These are phyloP conservation scores for Struthidea cinerea DNA, from an alignment of 2,113 vertebrate species.

Conservation along the genomic window DNA sequence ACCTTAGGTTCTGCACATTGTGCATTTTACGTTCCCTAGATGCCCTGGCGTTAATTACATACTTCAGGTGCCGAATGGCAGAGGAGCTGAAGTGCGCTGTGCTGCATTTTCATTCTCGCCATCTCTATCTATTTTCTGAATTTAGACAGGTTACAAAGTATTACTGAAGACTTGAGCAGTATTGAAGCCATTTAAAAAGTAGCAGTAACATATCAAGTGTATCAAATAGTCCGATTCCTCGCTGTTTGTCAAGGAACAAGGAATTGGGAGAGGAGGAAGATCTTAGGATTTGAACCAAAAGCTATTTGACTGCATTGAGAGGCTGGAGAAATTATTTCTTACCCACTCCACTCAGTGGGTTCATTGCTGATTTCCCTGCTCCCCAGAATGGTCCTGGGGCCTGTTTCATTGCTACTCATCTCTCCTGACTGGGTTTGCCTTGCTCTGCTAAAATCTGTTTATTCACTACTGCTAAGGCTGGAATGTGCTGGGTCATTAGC, in stretches of 20 bases:
- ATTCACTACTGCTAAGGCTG: slow-evolving; percentile 26
- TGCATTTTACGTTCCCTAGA: background rate
- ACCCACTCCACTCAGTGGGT: background rate
- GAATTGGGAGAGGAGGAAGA: background rate
- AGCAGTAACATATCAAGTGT: background rate
- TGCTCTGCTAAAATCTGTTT: slow-evolving; percentile 64
- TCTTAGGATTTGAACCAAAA: background rate
- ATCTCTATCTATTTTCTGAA: background rate
- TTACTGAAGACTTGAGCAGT: background rate
- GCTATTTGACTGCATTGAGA: background rate
- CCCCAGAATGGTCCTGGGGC: background rate
- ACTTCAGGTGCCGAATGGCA: background rate
- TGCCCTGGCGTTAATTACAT: slow-evolving; percentile 24
- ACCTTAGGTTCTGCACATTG: background rate
- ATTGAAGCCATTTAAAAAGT: background rate
- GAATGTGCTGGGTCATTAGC: slow-evolving; percentile 58
- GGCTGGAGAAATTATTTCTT: background rate
- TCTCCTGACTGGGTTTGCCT: slow-evolving; percentile 27
- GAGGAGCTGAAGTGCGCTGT: background rate
- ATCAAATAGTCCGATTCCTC: background rate
- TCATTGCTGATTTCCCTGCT: background rate
- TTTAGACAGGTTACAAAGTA: background rate
- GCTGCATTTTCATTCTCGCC: background rate
- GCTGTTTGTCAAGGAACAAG: background rate
- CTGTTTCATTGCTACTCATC: background rate